Conservation (phyloP, 2,113 vertebrate species). For the Procavia capensis region DNA sequence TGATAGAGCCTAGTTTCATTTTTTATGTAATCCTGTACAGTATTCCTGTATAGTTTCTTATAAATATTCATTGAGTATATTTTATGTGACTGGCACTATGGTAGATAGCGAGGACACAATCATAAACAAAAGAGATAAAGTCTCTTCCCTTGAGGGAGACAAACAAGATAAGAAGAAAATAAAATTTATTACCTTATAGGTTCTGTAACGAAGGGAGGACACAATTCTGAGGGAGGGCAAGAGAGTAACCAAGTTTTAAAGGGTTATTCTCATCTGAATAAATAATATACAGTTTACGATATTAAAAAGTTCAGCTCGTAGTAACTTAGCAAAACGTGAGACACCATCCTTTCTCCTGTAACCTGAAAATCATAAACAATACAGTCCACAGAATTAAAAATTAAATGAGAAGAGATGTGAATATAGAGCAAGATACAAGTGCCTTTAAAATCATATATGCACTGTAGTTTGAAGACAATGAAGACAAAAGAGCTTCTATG, state of each 20-base stretch:
- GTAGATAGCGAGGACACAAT: constrained; percentile 1
- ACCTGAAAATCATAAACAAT: neutral
- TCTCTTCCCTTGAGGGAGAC: neutral
- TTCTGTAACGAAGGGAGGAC: neutral
- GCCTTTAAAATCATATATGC: neutral
- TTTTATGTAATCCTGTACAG: constrained; percentile 67
- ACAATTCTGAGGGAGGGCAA: neutral
- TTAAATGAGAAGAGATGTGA: neutral
- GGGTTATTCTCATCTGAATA: neutral
- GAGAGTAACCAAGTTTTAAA: neutral
- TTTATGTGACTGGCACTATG: constrained; percentile 51
- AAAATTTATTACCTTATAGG: neutral
- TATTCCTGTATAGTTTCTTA: constrained; percentile 55
- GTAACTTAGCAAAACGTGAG: neutral
- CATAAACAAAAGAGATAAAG: constrained; percentile 51
- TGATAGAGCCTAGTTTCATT: constrained; percentile 34
- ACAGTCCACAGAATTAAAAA: neutral
- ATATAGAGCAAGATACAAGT: neutral
- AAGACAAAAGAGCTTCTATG: neutral
- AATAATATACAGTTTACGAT: neutral
- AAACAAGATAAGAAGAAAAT: neutral
- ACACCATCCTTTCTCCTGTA: neutral
- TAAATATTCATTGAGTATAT: constrained; percentile 63
- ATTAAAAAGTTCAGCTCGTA: neutral
- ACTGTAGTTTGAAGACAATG: neutral